phyloP scores from a whole-genome alignment of 2,888 invertebrate species.

The Cyrtodaria siliqua region DNA sequence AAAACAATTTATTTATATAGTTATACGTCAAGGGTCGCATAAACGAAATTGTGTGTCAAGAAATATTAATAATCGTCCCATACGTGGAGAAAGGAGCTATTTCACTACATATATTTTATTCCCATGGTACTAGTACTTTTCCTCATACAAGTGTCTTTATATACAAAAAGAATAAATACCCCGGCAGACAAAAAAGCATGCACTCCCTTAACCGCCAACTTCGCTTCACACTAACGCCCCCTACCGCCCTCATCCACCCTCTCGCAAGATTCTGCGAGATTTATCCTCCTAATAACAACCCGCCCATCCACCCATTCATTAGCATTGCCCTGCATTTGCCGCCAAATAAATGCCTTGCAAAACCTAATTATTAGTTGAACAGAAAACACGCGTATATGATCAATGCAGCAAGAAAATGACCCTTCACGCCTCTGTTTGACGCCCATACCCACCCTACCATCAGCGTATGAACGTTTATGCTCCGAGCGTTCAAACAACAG shows the following conservation, averaged over 20 bases:
- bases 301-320: conserved; percentile 26
- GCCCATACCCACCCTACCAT: conserved; percentile 4
- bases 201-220: too few species aligned
- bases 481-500: too few species aligned
- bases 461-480: not conserved
- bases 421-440: conserved; percentile 7
- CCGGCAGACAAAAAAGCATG: too few species aligned
- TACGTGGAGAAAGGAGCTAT: too few species aligned
- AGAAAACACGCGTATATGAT: conserved; percentile 26
- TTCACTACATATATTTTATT: too few species aligned
- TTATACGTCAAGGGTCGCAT: too few species aligned
- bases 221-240: conserved; percentile 31
- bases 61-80: too few species aligned
- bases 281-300: not conserved
- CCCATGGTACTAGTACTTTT: too few species aligned
- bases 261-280: conserved; percentile 20
- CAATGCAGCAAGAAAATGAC: not conserved
- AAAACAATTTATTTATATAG: too few species aligned
- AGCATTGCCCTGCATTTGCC: conserved; percentile 23
- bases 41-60: too few species aligned
- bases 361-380: conserved; percentile 24
- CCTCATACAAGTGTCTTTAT: too few species aligned
- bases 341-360: conserved; percentile 30
- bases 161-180: too few species aligned
- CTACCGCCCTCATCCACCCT: conserved; percentile 47